Evolutionary conservation across 2,888 invertebrate species (phyloP).

Genomic region (Anorthoa munda): DNA sequence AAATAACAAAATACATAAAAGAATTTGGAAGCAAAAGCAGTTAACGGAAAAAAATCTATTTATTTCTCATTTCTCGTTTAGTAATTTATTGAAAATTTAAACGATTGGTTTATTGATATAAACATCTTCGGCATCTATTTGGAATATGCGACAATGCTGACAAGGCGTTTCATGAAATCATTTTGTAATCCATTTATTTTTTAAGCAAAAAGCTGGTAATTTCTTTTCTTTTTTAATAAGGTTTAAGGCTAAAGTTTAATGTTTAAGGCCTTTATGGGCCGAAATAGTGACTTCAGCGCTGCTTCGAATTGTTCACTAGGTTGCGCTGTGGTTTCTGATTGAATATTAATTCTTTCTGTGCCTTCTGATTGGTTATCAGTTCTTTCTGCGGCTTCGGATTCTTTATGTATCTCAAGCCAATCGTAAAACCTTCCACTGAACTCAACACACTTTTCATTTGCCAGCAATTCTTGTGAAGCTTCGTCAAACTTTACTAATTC

Average conservation of each 20-base stretch:
- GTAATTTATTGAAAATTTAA: background rate
- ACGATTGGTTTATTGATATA: background rate
- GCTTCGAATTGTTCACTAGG: background rate
- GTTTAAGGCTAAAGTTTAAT: no score
- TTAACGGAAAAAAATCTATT: constrained; percentile 36
- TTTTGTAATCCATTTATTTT: background rate
- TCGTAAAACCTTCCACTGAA: background rate
- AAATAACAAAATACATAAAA: background rate
- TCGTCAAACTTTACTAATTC: background rate
- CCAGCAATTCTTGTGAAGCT: background rate
- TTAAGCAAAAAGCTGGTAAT: no score
- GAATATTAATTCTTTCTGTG: background rate
- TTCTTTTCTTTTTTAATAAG: background rate
- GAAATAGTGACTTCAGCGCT: background rate
- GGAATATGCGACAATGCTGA: background rate
- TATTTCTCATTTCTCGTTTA: constrained; percentile 23
- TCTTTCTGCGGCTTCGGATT: background rate
- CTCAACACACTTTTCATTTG: background rate
- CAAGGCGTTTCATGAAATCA: background rate
- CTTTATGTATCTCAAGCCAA: background rate
- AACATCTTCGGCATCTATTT: background rate
- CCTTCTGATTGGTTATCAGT: background rate
- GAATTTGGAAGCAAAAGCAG: constrained; percentile 26
- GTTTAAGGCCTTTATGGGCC: background rate
- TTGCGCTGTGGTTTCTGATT: background rate